Evolutionary conservation across 1,140 invertebrate species (phyloP), one percentile per base, ranked within the genome.

Genomic region (Psilanteris sp.): DNA sequence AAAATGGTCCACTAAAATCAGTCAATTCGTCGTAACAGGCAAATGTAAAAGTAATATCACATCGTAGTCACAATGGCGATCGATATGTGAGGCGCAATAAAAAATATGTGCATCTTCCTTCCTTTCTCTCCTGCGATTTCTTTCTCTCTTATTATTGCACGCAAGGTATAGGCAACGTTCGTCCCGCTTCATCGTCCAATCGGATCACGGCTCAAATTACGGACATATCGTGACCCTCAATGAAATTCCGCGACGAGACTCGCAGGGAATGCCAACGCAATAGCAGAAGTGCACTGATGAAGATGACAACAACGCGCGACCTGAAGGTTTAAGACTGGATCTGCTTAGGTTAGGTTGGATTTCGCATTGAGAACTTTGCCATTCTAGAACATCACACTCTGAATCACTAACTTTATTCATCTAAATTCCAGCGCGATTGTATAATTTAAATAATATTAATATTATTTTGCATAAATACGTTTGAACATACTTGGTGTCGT

Each of bases 171-270:
- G 43, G 48, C 61, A 43, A 71, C 13, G 59, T 44, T 59, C 67
- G 66, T 73, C 62, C 50, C 61, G 70, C 61, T 73, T 79, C 76
- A 79, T 79, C 73, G 72, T 78, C 75, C 66, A 83, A 81, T 79
- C 79, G 77, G 75, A 82, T 80, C 80, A 80, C 76, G 77, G 75
- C 59, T 79, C 73, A 66, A 81, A 81, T 81, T 79, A 82, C 73
- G 72, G 67, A 73, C 71, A 79, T 80, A 81, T 78, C 78, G 57
- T 77, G 62, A 72, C 66, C 74, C 64, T 57, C 59, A 68, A 75
- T 79, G 74, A 76, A 81, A 83, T 83, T 82, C 73, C 70, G 57
- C 41, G 54, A 8, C 24, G 43, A 71, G 46, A 36, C 57, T 68
- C 44, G 36, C 14, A 11, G 66, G 34, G 59, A 64, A 67, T 55